Evolutionary conservation across 2,113 vertebrate species (phyloP).

Genomic region (Silurus meridionalis): DNA sequence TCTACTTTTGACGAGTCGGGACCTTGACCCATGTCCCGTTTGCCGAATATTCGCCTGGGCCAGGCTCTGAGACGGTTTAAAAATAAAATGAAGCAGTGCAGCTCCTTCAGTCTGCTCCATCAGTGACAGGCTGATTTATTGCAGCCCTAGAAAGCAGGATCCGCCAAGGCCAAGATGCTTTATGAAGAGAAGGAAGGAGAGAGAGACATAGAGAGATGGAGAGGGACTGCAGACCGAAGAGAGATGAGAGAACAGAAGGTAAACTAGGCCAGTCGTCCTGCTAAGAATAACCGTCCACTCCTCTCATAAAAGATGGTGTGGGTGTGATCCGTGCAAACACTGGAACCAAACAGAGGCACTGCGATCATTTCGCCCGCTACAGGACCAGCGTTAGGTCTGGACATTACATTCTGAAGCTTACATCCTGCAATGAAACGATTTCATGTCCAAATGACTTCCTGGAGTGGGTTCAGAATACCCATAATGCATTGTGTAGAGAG

Average conservation of each 20-base stretch:
- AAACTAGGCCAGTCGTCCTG: constrained; percentile 51
- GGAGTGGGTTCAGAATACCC: not conserved
- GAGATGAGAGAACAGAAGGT: constrained; percentile 35
- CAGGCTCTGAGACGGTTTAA: constrained; percentile 36
- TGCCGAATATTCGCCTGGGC: constrained; percentile 29
- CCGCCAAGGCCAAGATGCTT: constrained; percentile 27
- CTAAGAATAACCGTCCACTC: constrained; percentile 49
- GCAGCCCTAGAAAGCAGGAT: constrained; percentile 39
- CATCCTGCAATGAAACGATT: not conserved
- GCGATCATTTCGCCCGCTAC: not conserved
- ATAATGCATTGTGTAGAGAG: not conserved
- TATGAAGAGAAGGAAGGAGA: constrained; percentile 17
- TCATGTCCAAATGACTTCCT: not conserved
- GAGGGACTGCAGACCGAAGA: constrained; percentile 25
- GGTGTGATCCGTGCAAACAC: not conserved
- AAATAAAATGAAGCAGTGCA: constrained; percentile 46
- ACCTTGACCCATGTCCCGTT: constrained; percentile 44
- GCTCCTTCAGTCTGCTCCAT: constrained; percentile 45
- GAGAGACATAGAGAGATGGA: constrained; percentile 10
- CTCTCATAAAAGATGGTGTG: constrained; percentile 35
- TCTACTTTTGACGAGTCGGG: constrained; percentile 1
- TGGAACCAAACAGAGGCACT: not conserved
- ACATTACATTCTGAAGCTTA: not conserved
- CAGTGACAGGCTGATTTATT: constrained; percentile 54
- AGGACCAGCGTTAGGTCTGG: not conserved